A percentile compares a stretch with the other conserved stretches of the same genome.
Conservation (phyloP, 2,113 vertebrate genomes). For the Malurus alboscapulatus region DNA sequence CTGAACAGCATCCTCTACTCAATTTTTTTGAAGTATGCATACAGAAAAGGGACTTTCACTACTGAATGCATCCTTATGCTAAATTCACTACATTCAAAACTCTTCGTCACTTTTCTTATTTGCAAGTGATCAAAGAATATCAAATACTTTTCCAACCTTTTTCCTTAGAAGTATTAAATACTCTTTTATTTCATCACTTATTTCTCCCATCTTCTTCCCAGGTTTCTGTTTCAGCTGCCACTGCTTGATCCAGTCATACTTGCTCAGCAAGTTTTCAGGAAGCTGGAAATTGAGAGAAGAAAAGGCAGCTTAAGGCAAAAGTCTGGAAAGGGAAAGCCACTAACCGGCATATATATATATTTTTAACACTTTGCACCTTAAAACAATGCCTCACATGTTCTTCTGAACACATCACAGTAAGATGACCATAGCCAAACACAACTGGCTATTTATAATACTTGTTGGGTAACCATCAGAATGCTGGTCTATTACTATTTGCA, state of each 20-base stretch:
- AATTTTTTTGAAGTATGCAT: neutral
- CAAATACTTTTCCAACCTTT: conserved; percentile 74
- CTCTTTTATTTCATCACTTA: conserved; percentile 73
- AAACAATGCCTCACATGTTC: neutral
- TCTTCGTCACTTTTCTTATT: neutral
- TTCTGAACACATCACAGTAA: neutral
- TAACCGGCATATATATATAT: neutral
- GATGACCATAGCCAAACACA: neutral
- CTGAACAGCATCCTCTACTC: neutral
- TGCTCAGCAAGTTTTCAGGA: conserved; percentile 79
- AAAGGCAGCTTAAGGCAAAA: neutral
- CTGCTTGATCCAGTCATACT: conserved; percentile 81
- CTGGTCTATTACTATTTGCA: neutral
- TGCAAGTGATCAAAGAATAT: neutral
- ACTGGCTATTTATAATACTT: neutral
- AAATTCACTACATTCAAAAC: neutral
- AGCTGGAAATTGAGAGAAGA: conserved; percentile 74
- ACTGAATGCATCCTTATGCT: neutral
- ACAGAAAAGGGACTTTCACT: neutral
- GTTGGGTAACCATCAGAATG: neutral
- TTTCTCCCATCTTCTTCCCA: conserved; percentile 67
- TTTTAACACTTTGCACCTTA: neutral
- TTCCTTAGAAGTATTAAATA: conserved; percentile 82
- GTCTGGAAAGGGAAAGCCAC: neutral
- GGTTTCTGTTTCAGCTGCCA: conserved; percentile 82